phyloP scores from a whole-genome alignment of 1,140 invertebrate species.

The Lepidotrigona ventralis region DNA sequence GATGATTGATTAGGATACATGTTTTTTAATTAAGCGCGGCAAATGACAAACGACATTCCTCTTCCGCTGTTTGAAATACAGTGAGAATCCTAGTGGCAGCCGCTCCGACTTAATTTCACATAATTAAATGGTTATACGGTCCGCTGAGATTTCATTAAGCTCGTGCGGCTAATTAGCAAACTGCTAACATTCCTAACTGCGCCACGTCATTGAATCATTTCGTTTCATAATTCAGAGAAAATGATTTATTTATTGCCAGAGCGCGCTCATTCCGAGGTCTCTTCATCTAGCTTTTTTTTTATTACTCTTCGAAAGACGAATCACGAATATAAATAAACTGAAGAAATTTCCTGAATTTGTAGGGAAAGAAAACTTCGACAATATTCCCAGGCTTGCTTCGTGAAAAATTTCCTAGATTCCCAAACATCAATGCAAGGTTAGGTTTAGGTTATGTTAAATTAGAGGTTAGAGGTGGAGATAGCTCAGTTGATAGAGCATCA shows the following conservation, averaged over 20 bases:
- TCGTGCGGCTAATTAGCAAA: slow-evolving; percentile 28
- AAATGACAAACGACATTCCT: slow-evolving; percentile 17
- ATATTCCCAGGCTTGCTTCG: too few relatives aligned
- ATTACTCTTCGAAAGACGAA: too few relatives aligned
- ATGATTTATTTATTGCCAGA: not conserved
- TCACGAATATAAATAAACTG: too few relatives aligned
- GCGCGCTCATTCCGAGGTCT: not conserved
- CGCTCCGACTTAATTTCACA: slow-evolving; percentile 25
- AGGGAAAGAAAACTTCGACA: too few relatives aligned
- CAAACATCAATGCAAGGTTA: too few relatives aligned
- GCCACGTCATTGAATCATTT: not conserved
- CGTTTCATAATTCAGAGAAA: not conserved
- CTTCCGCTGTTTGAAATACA: slow-evolving; percentile 34
- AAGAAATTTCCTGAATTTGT: too few relatives aligned
- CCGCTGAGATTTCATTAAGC: slow-evolving; percentile 24
- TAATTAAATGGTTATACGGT: slow-evolving; percentile 46
- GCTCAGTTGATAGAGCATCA: too few relatives aligned
- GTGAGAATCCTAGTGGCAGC: slow-evolving; percentile 20
- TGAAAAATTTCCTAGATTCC: too few relatives aligned
- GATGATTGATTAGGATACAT: slow-evolving; percentile 20
- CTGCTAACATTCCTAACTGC: not conserved
- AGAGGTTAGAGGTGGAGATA: too few relatives aligned
- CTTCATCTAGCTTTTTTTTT: not conserved
- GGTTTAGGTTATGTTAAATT: too few relatives aligned
- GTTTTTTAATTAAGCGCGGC: slow-evolving; percentile 21